Evolutionary conservation across 2,113 vertebrate genomes (phyloP).

Genomic region (Melanerpes formicivorus): DNA sequence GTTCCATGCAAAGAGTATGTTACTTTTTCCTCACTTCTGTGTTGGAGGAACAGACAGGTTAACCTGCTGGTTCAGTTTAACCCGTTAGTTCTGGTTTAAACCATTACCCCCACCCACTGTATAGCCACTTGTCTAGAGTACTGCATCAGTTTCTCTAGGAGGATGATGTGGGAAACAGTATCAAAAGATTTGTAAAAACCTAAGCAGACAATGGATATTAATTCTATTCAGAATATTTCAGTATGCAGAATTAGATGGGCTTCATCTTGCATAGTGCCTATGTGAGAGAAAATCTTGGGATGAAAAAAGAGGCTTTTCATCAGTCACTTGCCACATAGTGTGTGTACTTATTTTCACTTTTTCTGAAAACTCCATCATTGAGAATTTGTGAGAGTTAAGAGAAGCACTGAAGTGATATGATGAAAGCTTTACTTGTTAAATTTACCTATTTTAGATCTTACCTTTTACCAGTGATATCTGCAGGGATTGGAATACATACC

Average conservation of each 20-base stretch:
- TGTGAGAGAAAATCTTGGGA: neutral
- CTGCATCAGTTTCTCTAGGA: neutral
- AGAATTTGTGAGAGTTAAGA: neutral
- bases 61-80: no score
- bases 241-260: neutral
- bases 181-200: rapidly evolving
- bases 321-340: neutral
- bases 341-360: neutral
- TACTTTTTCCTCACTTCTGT: no score
- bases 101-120: no score
- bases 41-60: no score
- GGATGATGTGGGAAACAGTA: no score
- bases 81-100: no score
- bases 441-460: neutral
- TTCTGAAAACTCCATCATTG: neutral
- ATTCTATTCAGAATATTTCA: neutral
- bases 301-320: neutral
- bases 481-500: neutral
- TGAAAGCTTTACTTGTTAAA: neutral
- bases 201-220: rapidly evolving
- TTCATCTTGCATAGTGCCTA: rapidly evolving
- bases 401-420: neutral
- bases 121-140: neutral
- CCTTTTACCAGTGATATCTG: neutral
- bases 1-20: neutral